Percentiles rank a stretch among this genome's conserved stretches.
Conservation (phyloP, 2,113 vertebrate genomes). For the Leucopternis melanops region DNA sequence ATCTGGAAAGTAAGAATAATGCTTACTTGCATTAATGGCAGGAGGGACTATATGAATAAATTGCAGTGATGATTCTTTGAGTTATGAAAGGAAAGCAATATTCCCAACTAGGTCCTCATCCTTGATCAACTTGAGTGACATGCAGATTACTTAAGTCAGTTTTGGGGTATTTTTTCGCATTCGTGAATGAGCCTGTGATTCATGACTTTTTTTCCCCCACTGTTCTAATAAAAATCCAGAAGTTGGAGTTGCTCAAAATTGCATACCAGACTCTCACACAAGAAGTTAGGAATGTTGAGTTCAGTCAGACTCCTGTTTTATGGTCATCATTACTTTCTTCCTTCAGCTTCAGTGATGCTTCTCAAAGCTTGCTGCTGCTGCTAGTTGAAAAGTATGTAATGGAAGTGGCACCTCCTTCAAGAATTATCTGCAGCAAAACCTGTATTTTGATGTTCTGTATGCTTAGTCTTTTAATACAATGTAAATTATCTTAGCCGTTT, state of each 20-base stretch:
- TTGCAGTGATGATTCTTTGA: neutral
- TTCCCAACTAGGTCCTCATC: neutral
- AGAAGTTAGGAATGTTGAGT: neutral
- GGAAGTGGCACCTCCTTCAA: neutral
- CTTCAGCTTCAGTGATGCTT: neutral
- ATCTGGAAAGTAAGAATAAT: neutral
- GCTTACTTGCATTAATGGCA: neutral
- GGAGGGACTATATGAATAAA: neutral
- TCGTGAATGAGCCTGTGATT: neutral
- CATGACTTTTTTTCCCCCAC: neutral
- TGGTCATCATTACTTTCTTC: neutral
- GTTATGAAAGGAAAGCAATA: neutral
- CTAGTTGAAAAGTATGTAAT: neutral
- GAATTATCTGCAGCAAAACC: neutral
- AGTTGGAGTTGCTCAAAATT: neutral
- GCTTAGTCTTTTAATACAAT: neutral
- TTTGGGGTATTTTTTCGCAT: neutral
- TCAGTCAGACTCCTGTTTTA: neutral
- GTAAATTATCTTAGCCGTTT: neutral
- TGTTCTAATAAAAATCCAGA: neutral
- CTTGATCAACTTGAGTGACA: neutral
- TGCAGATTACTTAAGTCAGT: neutral
- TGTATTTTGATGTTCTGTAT: neutral
- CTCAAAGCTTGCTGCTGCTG: neutral
- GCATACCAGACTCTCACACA: fast-evolving